Conservation (phyloP, 2,888 invertebrate genomes). For the Rotaria magnacalcarata region DNA sequence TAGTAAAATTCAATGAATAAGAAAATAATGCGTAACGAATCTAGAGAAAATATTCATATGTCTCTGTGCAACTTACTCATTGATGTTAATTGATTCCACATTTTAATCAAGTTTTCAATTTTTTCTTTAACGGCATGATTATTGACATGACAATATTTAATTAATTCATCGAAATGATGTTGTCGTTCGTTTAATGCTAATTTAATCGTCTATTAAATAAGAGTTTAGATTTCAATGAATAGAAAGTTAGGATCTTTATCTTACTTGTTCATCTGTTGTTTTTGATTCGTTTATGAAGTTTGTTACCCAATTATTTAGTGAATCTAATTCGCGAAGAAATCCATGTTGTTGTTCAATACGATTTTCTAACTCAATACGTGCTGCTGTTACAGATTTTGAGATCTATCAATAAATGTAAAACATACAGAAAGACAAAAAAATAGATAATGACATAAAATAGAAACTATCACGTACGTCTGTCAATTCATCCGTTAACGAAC, state of each 20-base stretch:
- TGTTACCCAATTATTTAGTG: background rate
- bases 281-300: background rate
- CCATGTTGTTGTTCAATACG: constrained; percentile 12
- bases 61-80: background rate
- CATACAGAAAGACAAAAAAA: background rate
- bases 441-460: background rate
- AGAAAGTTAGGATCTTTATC: background rate
- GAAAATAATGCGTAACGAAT: too few relatives aligned
- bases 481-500: constrained; percentile 24
- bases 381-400: background rate
- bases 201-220: background rate
- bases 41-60: too few relatives aligned
- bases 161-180: constrained; percentile 17
- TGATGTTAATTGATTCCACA: constrained; percentile 19
- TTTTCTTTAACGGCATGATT: background rate
- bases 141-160: background rate
- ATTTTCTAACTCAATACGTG: constrained; percentile 17
- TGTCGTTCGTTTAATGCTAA: constrained; percentile 2
- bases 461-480: background rate
- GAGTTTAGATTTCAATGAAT: too few relatives aligned
- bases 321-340: background rate
- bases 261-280: background rate
- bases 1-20: too few relatives aligned
- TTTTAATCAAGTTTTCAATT: background rate
- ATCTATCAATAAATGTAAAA: background rate